Percentiles rank a stretch among this genome's conserved stretches.
Evolutionary conservation across 1,140 invertebrate species (phyloP).

Genomic region (Spodoptera litura): DNA sequence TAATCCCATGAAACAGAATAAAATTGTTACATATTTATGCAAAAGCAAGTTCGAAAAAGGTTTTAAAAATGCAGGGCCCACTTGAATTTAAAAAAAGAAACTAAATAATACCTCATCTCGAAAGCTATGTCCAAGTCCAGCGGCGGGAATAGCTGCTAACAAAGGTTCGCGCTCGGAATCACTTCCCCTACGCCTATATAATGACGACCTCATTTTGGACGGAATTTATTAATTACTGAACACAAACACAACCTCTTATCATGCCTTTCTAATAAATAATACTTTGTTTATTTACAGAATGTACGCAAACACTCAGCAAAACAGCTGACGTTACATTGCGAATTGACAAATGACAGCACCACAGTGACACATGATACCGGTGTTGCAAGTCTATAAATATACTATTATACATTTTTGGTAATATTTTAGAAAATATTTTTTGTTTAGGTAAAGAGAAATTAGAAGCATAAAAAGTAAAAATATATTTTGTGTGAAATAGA

Average conservation of each 20-base stretch:
- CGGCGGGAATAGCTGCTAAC: slow-evolving; percentile 50
- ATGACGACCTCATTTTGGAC: slow-evolving; percentile 58
- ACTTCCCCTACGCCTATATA: slow-evolving; percentile 51
- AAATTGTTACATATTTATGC: neutral
- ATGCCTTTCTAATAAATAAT: slow-evolving; percentile 7
- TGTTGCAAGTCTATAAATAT: neutral
- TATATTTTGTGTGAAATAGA: no score
- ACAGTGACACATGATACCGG: slow-evolving; percentile 6
- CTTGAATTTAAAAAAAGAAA: slow-evolving; percentile 8
- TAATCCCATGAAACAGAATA: neutral
- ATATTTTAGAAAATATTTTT: no score
- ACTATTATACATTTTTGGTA: no score
- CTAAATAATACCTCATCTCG: slow-evolving; percentile 48
- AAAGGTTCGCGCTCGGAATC: slow-evolving; percentile 57
- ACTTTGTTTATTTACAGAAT: slow-evolving; percentile 36
- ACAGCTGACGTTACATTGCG: slow-evolving; percentile 27
- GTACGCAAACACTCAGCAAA: slow-evolving; percentile 8
- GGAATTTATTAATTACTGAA: slow-evolving; percentile 26
- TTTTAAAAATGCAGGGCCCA: neutral
- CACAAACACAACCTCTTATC: slow-evolving; percentile 21
- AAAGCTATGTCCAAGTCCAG: slow-evolving; percentile 39
- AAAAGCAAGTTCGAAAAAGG: neutral
- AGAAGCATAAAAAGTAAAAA: no score
- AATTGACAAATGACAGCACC: slow-evolving; percentile 2
- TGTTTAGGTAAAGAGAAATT: no score